Percentiles rank a stretch among this genome's conserved stretches.
Conservation (phyloP, 2,888 invertebrate genomes). For the Mystacides longicornis region DNA sequence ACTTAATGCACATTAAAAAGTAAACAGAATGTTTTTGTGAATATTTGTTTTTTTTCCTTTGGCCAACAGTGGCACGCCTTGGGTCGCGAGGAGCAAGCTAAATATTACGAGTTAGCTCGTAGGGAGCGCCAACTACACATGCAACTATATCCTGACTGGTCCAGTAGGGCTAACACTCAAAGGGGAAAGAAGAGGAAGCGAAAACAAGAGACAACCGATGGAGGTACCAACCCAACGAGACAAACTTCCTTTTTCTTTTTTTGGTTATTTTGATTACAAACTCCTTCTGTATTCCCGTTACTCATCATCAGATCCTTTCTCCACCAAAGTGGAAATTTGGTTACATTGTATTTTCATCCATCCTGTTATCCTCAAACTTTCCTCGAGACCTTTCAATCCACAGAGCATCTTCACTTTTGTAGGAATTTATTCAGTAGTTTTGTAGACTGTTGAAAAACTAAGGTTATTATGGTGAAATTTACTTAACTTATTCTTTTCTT, state of each 20-base stretch:
- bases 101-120: slow-evolving; percentile 98
- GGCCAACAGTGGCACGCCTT: slow-evolving; percentile 93
- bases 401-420: slow-evolving; percentile 15
- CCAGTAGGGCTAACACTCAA: slow-evolving; percentile 99
- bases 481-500: neutral
- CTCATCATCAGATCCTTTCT: neutral
- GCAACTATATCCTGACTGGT: slow-evolving; percentile 99
- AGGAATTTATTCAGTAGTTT: slow-evolving; percentile 10
- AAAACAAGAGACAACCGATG: slow-evolving; percentile 95
- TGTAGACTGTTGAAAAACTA: slow-evolving; percentile 9
- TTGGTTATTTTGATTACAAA: neutral
- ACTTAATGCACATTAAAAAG: too few relatives aligned
- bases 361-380: slow-evolving; percentile 7
- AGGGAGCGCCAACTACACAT: slow-evolving; percentile 98
- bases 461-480: neutral
- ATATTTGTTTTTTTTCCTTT: slow-evolving; percentile 39
- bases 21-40: too few relatives aligned
- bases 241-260: neutral
- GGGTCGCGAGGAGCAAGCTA: slow-evolving; percentile 98
- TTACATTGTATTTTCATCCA: slow-evolving; percentile 8
- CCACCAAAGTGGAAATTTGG: too few relatives aligned
- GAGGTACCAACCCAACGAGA: slow-evolving; percentile 66
- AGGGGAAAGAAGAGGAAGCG: slow-evolving; percentile 99
- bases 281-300: neutral
- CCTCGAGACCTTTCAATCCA: slow-evolving; percentile 24